Evolutionary conservation across 2,113 vertebrate genomes (phyloP).

Genomic region (Galbula dea): DNA sequence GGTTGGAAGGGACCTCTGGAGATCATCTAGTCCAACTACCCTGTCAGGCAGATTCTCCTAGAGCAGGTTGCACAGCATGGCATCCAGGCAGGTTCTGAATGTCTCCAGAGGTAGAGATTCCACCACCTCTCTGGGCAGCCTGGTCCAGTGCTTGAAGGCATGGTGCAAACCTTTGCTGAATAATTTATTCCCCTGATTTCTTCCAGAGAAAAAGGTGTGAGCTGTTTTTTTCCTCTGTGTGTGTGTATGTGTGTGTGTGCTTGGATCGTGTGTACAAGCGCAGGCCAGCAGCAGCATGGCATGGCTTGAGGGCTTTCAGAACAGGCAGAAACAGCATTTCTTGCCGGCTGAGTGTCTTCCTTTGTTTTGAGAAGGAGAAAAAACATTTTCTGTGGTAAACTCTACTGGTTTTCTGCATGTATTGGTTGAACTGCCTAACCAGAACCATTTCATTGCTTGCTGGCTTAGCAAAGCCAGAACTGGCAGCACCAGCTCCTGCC

Average conservation of each 20-base stretch:
- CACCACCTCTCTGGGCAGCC: too few species aligned
- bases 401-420: background rate
- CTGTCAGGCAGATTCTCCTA: too few species aligned
- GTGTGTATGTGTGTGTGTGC: accelerated
- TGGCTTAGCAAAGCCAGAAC: too few species aligned
- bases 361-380: background rate
- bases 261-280: background rate
- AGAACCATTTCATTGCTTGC: background rate
- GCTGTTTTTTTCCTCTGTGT: background rate
- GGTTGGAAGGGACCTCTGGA: too few species aligned
- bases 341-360: background rate
- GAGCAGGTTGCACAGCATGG: too few species aligned
- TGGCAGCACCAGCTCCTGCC: background rate
- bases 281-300: background rate
- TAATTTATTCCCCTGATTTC: background rate
- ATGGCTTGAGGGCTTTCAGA: accelerated
- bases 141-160: too few species aligned
- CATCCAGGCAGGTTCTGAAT: too few species aligned
- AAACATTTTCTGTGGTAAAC: background rate
- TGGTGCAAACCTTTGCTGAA: background rate
- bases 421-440: background rate
- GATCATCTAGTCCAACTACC: too few species aligned
- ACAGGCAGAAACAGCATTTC: background rate
- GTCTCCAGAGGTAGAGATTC: too few species aligned
- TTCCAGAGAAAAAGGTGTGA: background rate